phyloP scores from a whole-genome alignment of 2,888 invertebrate species.

The Spisula subtruncata region DNA sequence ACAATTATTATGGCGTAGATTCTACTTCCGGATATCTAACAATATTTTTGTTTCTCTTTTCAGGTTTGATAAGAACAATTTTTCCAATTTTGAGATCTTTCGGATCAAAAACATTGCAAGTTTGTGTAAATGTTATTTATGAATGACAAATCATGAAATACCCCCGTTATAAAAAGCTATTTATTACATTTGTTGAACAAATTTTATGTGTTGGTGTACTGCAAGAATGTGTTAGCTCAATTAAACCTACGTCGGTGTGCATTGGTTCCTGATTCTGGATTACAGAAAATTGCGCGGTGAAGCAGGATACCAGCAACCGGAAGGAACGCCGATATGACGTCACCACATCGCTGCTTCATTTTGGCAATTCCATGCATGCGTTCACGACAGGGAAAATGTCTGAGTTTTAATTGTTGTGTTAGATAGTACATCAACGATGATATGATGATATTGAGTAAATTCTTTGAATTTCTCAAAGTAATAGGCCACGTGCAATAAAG shows the following conservation, averaged over 20 bases:
- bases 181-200: constrained; percentile 59
- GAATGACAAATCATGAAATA: constrained; percentile 60
- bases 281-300: constrained; percentile 28
- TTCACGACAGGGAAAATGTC: constrained; percentile 51
- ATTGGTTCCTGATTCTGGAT: constrained; percentile 17
- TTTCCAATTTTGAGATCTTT: constrained; percentile 72
- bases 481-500: constrained; percentile 69
- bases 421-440: constrained; percentile 19
- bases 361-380: constrained; percentile 49
- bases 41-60: constrained; percentile 51
- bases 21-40: background rate
- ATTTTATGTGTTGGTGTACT: constrained; percentile 39
- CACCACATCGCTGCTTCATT: constrained; percentile 63
- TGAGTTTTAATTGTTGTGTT: constrained; percentile 30
- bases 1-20: background rate
- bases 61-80: constrained; percentile 59
- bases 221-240: constrained; percentile 49
- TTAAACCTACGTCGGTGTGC: constrained; percentile 38
- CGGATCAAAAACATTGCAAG: constrained; percentile 72
- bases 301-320: constrained; percentile 29
- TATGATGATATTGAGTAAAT: constrained; percentile 28
- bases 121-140: constrained; percentile 70
- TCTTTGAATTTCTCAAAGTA: constrained; percentile 54
- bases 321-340: constrained; percentile 49
- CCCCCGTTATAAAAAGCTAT: constrained; percentile 58